These are phyloP conservation scores for Dioctria rufipes DNA, from an alignment of 2,888 invertebrate species.

Conservation along the genomic window DNA sequence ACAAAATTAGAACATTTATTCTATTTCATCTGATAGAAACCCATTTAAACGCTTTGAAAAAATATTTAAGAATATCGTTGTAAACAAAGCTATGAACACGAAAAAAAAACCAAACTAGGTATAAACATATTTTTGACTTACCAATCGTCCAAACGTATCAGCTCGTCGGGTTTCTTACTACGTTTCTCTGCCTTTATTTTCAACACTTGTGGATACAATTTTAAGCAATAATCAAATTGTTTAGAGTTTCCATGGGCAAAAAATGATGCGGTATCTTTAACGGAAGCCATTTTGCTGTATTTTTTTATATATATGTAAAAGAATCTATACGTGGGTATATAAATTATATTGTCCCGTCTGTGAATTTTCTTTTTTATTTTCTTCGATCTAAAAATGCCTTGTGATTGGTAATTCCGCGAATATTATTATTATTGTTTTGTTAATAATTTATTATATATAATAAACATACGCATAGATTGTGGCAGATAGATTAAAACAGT, in stretches of 20 bases:
- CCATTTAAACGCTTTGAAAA: no score
- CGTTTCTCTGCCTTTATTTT: constrained; percentile 91
- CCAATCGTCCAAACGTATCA: constrained; percentile 96
- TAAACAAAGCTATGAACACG: no score
- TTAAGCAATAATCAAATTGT: constrained; percentile 79
- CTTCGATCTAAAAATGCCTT: neutral
- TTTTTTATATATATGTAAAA: neutral
- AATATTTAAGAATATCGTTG: no score
- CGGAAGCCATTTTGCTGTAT: constrained; percentile 81
- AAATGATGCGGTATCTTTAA: constrained; percentile 93
- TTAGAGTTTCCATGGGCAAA: constrained; percentile 89
- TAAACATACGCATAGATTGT: neutral
- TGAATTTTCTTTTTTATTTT: constrained; percentile 11
- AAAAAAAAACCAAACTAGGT: no score
- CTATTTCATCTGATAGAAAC: no score
- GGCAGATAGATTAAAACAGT: neutral
- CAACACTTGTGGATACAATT: constrained; percentile 92
- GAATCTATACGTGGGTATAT: no score
- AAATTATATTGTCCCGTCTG: no score
- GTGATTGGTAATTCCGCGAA: neutral
- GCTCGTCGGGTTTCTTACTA: constrained; percentile 93
- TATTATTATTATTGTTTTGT: neutral
- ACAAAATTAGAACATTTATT: no score
- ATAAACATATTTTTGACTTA: constrained; percentile 73
- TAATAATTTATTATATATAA: neutral